Evolutionary conservation across 2,113 vertebrate genomes (phyloP).

Genomic region (Siniperca knerii): DNA sequence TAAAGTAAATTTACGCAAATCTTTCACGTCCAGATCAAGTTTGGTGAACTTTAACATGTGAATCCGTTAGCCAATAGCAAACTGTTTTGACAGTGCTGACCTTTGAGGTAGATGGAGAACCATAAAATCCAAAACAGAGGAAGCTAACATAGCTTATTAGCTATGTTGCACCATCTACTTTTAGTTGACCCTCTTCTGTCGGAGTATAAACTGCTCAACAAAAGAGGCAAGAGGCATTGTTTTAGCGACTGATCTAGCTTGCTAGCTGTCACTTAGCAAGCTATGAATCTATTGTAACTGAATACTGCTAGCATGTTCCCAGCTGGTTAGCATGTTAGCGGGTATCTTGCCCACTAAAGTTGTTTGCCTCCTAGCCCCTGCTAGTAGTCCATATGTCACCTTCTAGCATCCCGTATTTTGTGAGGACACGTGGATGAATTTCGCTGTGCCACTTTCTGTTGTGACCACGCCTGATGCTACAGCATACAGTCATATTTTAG

Average conservation of each 20-base stretch:
- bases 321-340: no score
- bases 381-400: no score
- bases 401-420: no score
- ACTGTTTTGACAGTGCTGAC: not conserved
- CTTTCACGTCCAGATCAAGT: no score
- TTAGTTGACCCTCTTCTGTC: not conserved
- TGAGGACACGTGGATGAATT: not conserved
- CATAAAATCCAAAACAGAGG: not conserved
- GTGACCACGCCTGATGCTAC: not conserved
- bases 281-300: no score
- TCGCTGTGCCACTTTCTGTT: not conserved
- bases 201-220: not conserved
- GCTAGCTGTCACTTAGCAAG: no score
- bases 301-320: no score
- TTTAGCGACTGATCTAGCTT: no score
- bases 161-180: not conserved
- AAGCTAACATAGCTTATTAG: not conserved
- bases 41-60: no score
- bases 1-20: not conserved
- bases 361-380: no score
- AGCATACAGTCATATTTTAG: not conserved
- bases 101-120: not conserved
- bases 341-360: no score
- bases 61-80: not conserved
- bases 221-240: not conserved